Conservation (phyloP, 2,888 invertebrate genomes). For the Cephus nigrinus region DNA sequence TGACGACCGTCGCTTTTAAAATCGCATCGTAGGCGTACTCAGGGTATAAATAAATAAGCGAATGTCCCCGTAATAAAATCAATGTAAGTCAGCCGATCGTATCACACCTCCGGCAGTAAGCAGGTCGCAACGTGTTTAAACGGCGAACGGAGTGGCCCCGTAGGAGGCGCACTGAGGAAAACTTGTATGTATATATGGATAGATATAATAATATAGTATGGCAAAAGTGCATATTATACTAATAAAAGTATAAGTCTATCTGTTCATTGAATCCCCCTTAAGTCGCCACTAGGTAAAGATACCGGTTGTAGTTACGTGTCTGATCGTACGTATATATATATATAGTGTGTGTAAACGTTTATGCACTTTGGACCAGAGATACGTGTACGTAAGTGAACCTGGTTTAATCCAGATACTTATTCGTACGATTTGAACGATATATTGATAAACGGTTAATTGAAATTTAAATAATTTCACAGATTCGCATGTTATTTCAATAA, state of each 20-base stretch:
- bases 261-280: constrained; percentile 32
- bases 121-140: constrained; percentile 13
- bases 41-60: neutral
- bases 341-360: neutral
- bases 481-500: neutral
- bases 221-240: constrained; percentile 39
- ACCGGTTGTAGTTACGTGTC: neutral
- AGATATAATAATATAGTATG: constrained; percentile 30
- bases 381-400: neutral
- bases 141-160: constrained; percentile 1
- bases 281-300: neutral
- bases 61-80: constrained; percentile 1
- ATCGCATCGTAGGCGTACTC: neutral
- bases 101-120: constrained; percentile 11
- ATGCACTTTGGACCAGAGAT: constrained; percentile 19
- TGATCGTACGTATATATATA: neutral
- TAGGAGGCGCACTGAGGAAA: neutral
- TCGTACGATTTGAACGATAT: neutral
- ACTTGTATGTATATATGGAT: constrained; percentile 2
- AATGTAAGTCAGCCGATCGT: constrained; percentile 2
- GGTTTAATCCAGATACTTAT: constrained; percentile 46
- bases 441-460: neutral
- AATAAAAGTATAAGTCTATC: constrained; percentile 34
- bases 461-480: neutral
- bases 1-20: neutral